Evolutionary conservation across 2,113 vertebrate species (phyloP), one percentile per base, ranked within the genome.

Genomic region (Cyanoramphus novaezelandiae): DNA sequence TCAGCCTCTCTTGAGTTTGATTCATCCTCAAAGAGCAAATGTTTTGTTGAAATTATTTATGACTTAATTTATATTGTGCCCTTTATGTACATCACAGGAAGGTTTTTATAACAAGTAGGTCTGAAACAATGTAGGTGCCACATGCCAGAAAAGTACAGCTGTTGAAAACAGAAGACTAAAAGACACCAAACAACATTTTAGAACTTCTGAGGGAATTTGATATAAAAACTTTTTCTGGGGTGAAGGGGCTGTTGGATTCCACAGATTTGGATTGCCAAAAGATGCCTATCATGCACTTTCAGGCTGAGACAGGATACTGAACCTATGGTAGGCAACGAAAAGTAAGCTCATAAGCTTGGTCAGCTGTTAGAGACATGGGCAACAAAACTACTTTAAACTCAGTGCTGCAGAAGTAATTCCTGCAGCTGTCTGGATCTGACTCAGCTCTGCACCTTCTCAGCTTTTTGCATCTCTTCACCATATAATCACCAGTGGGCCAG

Each of bases 111-210:
- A 90, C 46, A 69, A 69, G 20, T 49, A 65, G 46, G 23, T 86
- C 71, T 82, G 64, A 77, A 96, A 90, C 37, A 77, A 39, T 33
- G 33, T 57, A 77, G 55, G 29, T 76, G 50, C 43, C 60, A 75
- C 37, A 37, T 91, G 81, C 64, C 82, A 90, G 92, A 90, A 95
- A 72, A 49, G 17, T 62, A n/a, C 29, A 88, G 10, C 47, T 86
- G 75, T 78, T 92, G 77, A 77, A 84, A 92, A 60, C 62, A 93
- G 76, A 88, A 43, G 59, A 74, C 17, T 83, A n/a, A 85, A 86
- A 83, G 17, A 35, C 46, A 20, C 55, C 55, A 89, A 88, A 71
- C 10, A 71, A 44, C 0, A 0, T 87, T 82, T 93, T 82, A 46
- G 84, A 84, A 53, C 28, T 79, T 93, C 63, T 50, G 44, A 69